Percentiles rank a stretch among this genome's conserved stretches.
Conservation (phyloP, 2,797 vertebrate species). For the Xiphorhynchus erythropygius region DNA sequence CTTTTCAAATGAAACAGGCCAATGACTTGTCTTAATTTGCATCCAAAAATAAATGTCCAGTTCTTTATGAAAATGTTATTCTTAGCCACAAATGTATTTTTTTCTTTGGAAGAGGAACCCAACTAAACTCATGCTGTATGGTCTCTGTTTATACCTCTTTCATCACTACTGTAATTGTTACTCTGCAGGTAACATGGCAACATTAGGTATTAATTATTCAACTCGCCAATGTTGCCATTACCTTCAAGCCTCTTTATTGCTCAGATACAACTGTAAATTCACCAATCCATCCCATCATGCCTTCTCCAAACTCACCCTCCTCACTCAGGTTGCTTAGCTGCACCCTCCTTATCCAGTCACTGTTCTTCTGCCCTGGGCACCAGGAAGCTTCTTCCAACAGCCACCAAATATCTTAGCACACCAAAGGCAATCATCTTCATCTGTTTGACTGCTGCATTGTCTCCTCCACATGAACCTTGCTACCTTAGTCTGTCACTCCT, state of each 20-base stretch:
- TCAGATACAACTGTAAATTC: not conserved
- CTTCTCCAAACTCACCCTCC: not conserved
- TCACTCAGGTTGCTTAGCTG: not conserved
- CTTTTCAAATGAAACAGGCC: conserved; percentile 21
- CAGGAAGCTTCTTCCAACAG: not conserved
- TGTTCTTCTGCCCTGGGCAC: not conserved
- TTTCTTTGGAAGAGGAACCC: not conserved
- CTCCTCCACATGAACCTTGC: not conserved
- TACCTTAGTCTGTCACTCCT: not conserved
- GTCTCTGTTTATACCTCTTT: not conserved
- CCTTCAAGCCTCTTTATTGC: not conserved
- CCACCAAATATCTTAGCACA: not conserved
- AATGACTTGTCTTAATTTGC: conserved; percentile 7
- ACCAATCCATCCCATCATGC: not conserved
- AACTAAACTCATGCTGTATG: not conserved
- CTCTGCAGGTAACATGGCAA: not conserved
- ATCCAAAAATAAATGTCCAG: not conserved
- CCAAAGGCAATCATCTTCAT: not conserved
- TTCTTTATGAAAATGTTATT: not conserved
- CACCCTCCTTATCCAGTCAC: too few relatives aligned
- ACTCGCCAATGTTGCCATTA: not conserved
- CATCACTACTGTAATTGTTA: not conserved
- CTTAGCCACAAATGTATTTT: not conserved
- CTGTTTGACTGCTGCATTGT: not conserved
- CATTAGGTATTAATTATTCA: not conserved